Evolutionary conservation across 2,888 invertebrate genomes (phyloP).

Genomic region (Matsumyia berberina): DNA sequence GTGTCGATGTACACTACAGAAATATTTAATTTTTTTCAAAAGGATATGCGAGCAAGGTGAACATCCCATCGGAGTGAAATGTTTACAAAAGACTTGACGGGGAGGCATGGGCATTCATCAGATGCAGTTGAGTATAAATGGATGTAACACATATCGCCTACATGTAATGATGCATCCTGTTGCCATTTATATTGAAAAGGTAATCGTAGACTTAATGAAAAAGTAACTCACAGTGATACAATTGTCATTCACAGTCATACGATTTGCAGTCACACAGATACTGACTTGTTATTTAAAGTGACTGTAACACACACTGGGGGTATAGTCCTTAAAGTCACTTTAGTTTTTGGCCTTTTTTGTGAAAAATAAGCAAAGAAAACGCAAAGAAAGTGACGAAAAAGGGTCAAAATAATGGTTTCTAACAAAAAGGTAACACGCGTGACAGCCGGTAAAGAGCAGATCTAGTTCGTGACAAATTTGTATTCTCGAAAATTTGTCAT

Average conservation of each 20-base stretch:
- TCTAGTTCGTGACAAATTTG: too few relatives aligned
- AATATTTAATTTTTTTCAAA: conserved; percentile 10
- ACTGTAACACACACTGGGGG: neutral
- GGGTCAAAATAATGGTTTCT: too few relatives aligned
- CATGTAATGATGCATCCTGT: conserved; percentile 1
- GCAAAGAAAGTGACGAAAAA: too few relatives aligned
- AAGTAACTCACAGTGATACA: conserved; percentile 14
- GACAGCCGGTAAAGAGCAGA: too few relatives aligned
- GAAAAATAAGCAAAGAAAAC: too few relatives aligned
- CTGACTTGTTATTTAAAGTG: neutral
- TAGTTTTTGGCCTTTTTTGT: too few relatives aligned
- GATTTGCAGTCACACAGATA: neutral
- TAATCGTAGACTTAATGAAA: conserved; percentile 11
- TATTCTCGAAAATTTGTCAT: too few relatives aligned
- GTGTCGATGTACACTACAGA: neutral
- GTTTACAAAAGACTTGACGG: conserved; percentile 33
- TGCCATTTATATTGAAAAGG: conserved; percentile 8
- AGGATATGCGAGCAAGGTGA: conserved; percentile 32
- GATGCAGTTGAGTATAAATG: conserved; percentile 30
- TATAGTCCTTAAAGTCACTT: neutral
- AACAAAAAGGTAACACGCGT: too few relatives aligned
- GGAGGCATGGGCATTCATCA: neutral
- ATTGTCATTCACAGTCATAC: conserved; percentile 12
- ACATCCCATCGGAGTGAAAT: conserved; percentile 27
- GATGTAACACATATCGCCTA: conserved; percentile 14